Percentiles rank a stretch among this genome's conserved stretches.
These are phyloP conservation scores for Shinisaurus crocodilurus DNA, from an alignment of 2,113 vertebrate species.

Conservation along the genomic window DNA sequence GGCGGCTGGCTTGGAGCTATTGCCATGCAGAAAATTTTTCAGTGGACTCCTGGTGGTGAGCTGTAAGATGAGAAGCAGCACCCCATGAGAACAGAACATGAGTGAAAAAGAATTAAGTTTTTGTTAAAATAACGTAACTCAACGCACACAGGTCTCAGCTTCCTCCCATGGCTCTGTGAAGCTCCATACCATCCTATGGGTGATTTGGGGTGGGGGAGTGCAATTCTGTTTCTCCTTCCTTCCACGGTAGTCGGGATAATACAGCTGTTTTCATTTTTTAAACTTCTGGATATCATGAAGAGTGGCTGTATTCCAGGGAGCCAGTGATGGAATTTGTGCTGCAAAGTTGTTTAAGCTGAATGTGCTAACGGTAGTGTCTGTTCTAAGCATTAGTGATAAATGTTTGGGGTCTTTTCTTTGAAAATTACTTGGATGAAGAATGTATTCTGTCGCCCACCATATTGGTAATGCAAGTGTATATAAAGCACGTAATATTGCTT, in stretches of 20 bases:
- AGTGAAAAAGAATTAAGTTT: background rate
- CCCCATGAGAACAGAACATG: background rate
- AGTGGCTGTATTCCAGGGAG: slow-evolving; percentile 5
- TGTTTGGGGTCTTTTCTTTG: background rate
- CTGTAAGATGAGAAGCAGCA: background rate
- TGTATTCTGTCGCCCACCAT: background rate
- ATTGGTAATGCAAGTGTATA: background rate
- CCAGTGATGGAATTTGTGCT: slow-evolving; percentile 10
- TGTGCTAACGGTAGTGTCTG: fast-evolving
- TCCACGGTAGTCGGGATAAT: slow-evolving; percentile 10
- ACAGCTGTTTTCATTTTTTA: slow-evolving; percentile 49
- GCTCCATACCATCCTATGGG: slow-evolving; percentile 14
- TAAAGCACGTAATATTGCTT: background rate
- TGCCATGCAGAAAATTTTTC: background rate
- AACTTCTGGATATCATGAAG: slow-evolving; percentile 46
- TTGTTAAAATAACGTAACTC: background rate
- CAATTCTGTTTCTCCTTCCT: background rate
- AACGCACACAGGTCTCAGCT: slow-evolving; percentile 14
- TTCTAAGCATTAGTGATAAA: background rate
- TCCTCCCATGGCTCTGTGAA: background rate
- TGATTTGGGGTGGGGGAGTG: background rate
- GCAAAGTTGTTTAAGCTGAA: slow-evolving; percentile 25
- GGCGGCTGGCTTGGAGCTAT: background rate
- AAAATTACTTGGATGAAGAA: background rate
- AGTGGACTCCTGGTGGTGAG: background rate